These are phyloP conservation scores for Colius striatus DNA, from an alignment of 2,113 vertebrate species.

Conservation along the genomic window DNA sequence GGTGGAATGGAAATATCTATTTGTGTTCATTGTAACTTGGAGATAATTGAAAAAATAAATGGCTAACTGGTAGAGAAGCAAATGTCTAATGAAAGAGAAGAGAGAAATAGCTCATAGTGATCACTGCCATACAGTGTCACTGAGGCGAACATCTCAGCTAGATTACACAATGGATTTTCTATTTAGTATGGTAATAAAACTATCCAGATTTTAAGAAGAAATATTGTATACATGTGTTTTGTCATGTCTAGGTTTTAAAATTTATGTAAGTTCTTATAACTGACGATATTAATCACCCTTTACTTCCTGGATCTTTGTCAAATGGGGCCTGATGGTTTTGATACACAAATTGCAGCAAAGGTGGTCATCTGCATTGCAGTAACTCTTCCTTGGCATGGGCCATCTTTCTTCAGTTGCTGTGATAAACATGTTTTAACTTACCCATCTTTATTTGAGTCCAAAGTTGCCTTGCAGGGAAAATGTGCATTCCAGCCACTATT, in stretches of 20 bases:
- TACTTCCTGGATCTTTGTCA: not conserved
- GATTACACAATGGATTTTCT: not conserved
- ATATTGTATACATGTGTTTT: not conserved
- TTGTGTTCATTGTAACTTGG: not conserved
- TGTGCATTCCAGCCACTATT: not conserved
- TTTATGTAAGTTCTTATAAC: not conserved
- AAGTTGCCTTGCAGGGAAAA: not conserved
- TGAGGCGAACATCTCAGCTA: not conserved
- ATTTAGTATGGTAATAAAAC: not conserved
- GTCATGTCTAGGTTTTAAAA: not conserved
- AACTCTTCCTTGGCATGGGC: not conserved
- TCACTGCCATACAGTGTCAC: not conserved
- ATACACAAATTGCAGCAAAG: not conserved
- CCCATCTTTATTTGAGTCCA: not conserved
- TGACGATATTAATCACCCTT: not conserved
- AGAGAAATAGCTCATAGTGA: not conserved
- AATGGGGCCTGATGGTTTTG: not conserved
- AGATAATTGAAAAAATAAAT: not conserved
- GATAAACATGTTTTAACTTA: not conserved
- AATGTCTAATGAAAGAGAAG: not conserved
- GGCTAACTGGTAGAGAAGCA: not conserved
- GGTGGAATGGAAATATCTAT: not conserved
- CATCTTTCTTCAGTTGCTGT: not conserved
- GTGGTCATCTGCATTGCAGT: fast-evolving
- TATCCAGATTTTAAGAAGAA: not conserved